These are phyloP conservation scores for Epiblema foenella DNA, from an alignment of 2,888 invertebrate species.

Conservation along the genomic window DNA sequence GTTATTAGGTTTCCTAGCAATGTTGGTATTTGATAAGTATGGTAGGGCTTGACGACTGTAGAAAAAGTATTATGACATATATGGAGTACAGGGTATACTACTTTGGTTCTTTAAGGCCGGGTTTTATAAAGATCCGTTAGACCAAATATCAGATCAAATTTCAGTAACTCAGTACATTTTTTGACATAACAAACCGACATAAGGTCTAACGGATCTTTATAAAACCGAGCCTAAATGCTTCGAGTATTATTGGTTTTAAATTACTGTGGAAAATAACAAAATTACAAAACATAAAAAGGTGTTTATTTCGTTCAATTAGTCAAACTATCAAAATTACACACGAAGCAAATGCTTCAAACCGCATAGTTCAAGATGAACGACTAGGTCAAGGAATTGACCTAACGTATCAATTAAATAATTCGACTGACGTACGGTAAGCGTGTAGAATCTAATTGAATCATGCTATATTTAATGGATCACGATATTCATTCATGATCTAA, in stretches of 20 bases:
- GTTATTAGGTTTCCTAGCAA: not conserved
- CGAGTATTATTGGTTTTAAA: not conserved
- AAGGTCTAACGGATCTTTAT: no score
- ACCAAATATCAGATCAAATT: no score
- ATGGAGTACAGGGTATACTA: not conserved
- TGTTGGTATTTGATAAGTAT: not conserved
- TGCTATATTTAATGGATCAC: slow-evolving; percentile 24
- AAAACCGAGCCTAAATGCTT: no score
- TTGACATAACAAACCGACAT: no score
- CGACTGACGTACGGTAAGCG: slow-evolving; percentile 3
- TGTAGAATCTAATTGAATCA: slow-evolving; percentile 32
- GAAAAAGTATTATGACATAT: slow-evolving; percentile 2
- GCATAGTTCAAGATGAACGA: slow-evolving; percentile 24
- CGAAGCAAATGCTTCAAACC: slow-evolving; percentile 3
- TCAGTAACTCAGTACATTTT: no score
- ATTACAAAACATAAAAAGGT: no score
- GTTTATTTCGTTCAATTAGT: not conserved
- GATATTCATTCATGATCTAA: slow-evolving; percentile 22
- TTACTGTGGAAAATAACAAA: not conserved
- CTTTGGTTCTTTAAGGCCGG: not conserved
- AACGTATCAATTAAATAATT: slow-evolving; percentile 36
- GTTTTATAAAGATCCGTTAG: no score
- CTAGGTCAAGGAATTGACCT: slow-evolving; percentile 32
- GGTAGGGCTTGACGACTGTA: not conserved
- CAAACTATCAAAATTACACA: not conserved